Conservation (phyloP, 2,113 vertebrate genomes). For the Azemiops feae region DNA sequence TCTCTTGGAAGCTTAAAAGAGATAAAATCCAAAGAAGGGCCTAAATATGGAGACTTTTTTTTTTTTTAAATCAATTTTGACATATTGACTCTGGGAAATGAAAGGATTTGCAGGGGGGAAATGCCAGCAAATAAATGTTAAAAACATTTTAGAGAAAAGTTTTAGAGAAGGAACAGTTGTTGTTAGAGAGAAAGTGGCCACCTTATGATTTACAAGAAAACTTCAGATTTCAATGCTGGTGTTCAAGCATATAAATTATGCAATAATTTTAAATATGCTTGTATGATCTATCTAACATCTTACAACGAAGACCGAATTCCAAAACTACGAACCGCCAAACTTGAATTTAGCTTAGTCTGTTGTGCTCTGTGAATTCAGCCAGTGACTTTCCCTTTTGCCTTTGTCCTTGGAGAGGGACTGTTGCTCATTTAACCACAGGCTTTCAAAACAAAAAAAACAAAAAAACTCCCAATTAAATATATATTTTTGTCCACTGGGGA, state of each 20-base stretch:
- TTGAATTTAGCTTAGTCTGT: neutral
- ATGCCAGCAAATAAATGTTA: neutral
- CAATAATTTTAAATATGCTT: neutral
- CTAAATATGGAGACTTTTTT: neutral
- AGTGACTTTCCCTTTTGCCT: neutral
- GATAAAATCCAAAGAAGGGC: neutral
- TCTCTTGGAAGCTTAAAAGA: neutral
- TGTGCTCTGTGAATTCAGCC: neutral
- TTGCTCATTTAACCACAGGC: neutral
- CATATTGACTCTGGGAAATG: too few relatives aligned
- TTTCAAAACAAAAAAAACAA: neutral
- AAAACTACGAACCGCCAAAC: neutral
- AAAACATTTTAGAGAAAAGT: neutral
- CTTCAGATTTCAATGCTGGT: neutral
- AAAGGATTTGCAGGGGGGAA: too few relatives aligned
- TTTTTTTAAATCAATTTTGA: too few relatives aligned
- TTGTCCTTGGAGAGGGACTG: neutral
- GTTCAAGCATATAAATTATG: neutral
- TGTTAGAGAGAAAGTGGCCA: neutral
- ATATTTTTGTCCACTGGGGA: neutral
- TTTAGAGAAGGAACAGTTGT: neutral
- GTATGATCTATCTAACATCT: neutral
- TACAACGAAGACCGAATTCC: neutral
- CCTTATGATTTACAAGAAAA: neutral
- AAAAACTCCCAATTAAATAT: neutral